phyloP scores from a whole-genome alignment of 2,888 invertebrate species.

The Tridacna crocea region DNA sequence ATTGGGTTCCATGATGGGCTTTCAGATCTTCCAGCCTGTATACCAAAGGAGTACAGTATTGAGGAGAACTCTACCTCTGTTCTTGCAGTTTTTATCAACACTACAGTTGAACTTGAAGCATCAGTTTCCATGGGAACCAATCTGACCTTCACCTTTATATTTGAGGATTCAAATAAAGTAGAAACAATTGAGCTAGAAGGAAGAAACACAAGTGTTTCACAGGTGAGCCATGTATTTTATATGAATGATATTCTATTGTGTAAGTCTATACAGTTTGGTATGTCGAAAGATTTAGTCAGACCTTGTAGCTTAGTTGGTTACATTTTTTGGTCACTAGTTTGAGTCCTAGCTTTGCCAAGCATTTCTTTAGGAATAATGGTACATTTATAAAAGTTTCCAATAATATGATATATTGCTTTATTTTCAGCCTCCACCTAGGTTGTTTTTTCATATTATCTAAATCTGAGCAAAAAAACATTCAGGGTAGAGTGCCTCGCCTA shows the following conservation, averaged over 20 bases:
- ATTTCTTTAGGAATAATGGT: no score
- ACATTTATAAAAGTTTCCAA: no score
- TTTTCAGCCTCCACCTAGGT: no score
- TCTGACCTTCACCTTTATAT: conserved; percentile 67
- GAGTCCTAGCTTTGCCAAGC: no score
- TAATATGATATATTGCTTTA: no score
- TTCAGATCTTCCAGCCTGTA: conserved; percentile 67
- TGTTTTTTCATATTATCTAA: no score
- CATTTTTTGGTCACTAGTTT: no score
- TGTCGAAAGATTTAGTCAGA: no score
- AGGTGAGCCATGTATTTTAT: conserved; percentile 21
- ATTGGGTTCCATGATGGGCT: conserved; percentile 50
- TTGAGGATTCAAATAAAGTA: conserved; percentile 43
- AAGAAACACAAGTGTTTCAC: conserved; percentile 18
- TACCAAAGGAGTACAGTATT: conserved; percentile 55
- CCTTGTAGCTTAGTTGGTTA: no score
- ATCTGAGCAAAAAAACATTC: no score
- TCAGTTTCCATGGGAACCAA: conserved; percentile 72
- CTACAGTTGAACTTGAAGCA: conserved; percentile 62
- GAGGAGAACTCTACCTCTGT: conserved; percentile 35
- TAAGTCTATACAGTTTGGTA: not conserved
- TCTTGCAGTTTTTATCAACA: conserved; percentile 69
- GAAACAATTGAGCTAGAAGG: conserved; percentile 23
- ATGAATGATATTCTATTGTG: not conserved
- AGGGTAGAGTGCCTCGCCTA: no score